phyloP scores from a whole-genome alignment of 1,140 invertebrate genomes.

The Eupristina koningsbergeri region DNA sequence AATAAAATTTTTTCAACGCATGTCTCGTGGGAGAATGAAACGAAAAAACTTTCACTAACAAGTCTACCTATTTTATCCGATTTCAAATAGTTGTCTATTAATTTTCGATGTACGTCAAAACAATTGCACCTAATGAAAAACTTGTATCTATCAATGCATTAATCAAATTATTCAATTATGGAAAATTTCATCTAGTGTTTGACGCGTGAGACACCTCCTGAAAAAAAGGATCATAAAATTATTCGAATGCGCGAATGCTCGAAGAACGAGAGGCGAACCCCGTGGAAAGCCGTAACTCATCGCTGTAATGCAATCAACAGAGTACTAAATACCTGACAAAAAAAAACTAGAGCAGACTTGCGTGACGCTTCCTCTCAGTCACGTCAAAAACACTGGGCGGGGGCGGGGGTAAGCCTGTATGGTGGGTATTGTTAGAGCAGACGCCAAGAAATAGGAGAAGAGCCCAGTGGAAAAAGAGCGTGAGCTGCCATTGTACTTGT shows the following conservation, averaged over 20 bases:
- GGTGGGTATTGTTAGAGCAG: constrained; percentile 57
- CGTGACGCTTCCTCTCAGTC: background rate
- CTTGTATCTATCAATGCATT: background rate
- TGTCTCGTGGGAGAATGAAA: too few relatives aligned
- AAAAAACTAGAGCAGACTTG: background rate
- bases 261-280: background rate
- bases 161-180: background rate
- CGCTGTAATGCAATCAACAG: constrained; percentile 21
- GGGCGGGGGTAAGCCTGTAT: constrained; percentile 8
- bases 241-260: background rate
- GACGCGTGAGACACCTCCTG: background rate
- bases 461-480: constrained; percentile 44
- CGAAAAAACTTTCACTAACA: too few relatives aligned
- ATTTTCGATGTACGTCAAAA: background rate
- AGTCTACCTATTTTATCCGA: too few relatives aligned
- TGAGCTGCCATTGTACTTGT: constrained; percentile 62
- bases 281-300: background rate
- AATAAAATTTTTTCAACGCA: too few relatives aligned
- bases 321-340: constrained; percentile 44
- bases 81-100: too few relatives aligned
- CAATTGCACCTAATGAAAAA: background rate
- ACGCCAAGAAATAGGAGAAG: background rate
- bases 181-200: background rate
- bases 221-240: background rate
- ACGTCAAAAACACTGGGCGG: background rate